A percentile compares a stretch with the other conserved stretches of the same genome.
These are phyloP conservation scores for Pterois miles DNA, from an alignment of 2,797 vertebrate species.

Conservation along the genomic window DNA sequence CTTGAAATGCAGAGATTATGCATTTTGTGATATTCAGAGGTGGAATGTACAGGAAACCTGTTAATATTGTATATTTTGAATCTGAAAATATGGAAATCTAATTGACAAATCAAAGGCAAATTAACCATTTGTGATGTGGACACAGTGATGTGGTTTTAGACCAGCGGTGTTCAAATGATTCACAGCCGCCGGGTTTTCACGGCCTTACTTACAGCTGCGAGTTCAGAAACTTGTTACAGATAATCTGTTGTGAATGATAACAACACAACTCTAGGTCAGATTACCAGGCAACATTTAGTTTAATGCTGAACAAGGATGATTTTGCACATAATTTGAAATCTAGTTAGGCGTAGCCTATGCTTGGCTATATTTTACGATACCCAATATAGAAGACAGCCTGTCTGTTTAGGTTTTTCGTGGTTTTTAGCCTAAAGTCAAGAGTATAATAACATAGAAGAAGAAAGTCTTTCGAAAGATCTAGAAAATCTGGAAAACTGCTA, in stretches of 20 bases:
- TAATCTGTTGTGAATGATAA: slow-evolving; percentile 41
- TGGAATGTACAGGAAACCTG: slow-evolving; percentile 82
- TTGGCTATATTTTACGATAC: slow-evolving; percentile 48
- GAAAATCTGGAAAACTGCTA: background rate
- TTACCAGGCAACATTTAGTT: slow-evolving; percentile 49
- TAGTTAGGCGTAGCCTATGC: slow-evolving; percentile 50
- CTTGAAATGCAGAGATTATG: slow-evolving; percentile 67
- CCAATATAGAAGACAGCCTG: slow-evolving; percentile 10
- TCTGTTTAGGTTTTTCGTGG: slow-evolving; percentile 16
- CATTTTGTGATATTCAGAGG: slow-evolving; percentile 59
- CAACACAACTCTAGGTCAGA: slow-evolving; percentile 46
- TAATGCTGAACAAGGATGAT: slow-evolving; percentile 47
- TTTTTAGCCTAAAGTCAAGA: slow-evolving; percentile 22
- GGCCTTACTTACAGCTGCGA: slow-evolving; percentile 49
- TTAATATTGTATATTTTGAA: slow-evolving; percentile 87
- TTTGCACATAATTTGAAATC: slow-evolving; percentile 72
- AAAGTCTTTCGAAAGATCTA: slow-evolving; percentile 17
- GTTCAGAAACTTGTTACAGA: slow-evolving; percentile 37
- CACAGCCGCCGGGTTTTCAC: slow-evolving; percentile 43
- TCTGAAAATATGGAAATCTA: slow-evolving; percentile 73
- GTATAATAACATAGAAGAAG: slow-evolving; percentile 7
- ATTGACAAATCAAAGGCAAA: slow-evolving; percentile 67
- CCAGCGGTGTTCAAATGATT: slow-evolving; percentile 27
- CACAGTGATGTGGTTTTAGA: slow-evolving; percentile 45
- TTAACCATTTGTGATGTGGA: slow-evolving; percentile 63